phyloP scores from a whole-genome alignment of 2,888 invertebrate genomes.

The Torymus tubicola region DNA sequence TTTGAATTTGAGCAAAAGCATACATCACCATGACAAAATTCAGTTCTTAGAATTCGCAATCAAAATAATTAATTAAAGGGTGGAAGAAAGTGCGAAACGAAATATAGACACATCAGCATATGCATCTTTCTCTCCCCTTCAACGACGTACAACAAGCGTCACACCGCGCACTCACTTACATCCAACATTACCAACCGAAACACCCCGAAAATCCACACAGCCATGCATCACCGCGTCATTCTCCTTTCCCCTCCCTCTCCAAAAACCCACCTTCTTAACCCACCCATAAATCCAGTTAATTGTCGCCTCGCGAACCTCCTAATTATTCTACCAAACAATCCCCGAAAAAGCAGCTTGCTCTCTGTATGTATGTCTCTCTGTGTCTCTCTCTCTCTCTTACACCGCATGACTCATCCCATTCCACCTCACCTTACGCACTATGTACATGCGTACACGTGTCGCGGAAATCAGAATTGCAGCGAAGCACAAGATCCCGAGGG shows the following conservation, averaged over 20 bases:
- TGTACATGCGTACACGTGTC: background rate
- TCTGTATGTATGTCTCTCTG: no score
- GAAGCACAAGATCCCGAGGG: background rate
- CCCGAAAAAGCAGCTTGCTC: background rate
- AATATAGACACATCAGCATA: no score
- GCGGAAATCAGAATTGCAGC: slow-evolving; percentile 30
- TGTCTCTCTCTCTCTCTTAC: no score
- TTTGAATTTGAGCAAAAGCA: no score
- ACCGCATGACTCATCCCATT: no score
- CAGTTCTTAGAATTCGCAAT: no score
- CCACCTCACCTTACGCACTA: background rate
- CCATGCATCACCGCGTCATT: background rate
- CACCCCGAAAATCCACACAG: slow-evolving; percentile 12
- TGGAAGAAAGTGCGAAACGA: no score
- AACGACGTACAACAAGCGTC: no score
- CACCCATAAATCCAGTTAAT: slow-evolving; percentile 29
- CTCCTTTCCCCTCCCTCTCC: background rate
- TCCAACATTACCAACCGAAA: background rate
- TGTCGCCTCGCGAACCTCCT: slow-evolving; percentile 11
- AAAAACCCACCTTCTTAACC: slow-evolving; percentile 6
- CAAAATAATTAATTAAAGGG: no score
- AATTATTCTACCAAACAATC: slow-evolving; percentile 21
- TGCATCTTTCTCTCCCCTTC: no score
- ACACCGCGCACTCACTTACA: no score
- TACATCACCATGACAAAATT: no score